Conservation (phyloP, 2,113 vertebrate genomes). For the Phalacrocorax aristotelis region DNA sequence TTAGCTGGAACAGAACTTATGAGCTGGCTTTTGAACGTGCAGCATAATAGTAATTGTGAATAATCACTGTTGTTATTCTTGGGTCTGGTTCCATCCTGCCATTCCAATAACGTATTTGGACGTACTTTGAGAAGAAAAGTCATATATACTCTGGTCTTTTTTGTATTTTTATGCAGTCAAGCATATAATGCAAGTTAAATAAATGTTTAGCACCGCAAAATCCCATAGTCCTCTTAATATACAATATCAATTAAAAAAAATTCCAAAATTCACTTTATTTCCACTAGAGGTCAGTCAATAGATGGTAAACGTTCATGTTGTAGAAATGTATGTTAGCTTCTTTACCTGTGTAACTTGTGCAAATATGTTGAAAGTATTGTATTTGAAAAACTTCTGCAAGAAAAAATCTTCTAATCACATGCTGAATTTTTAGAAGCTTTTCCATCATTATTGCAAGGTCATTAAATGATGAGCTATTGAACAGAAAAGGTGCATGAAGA, state of each 20-base stretch:
- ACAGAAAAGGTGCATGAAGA: not conserved
- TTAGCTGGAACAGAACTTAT: not conserved
- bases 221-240: not conserved
- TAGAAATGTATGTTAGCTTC: not conserved
- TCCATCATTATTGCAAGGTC: not conserved
- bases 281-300: conserved; percentile 63
- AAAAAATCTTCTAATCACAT: not conserved
- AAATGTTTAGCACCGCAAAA: not conserved
- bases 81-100: not conserved
- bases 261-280: not conserved
- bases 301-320: not conserved
- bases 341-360: not conserved
- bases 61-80: not conserved
- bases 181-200: not conserved
- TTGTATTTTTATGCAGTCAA: not conserved
- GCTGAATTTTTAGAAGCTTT: not conserved
- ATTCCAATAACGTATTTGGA: not conserved
- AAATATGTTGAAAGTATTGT: not conserved
- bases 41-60: not conserved
- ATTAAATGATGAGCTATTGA: not conserved
- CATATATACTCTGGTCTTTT: not conserved
- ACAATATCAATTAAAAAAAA: not conserved
- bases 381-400: not conserved
- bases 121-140: not conserved
- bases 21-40: not conserved